Evolutionary conservation across 1,140 invertebrate species (phyloP).

Genomic region (Ctenoplectra terminalis): DNA sequence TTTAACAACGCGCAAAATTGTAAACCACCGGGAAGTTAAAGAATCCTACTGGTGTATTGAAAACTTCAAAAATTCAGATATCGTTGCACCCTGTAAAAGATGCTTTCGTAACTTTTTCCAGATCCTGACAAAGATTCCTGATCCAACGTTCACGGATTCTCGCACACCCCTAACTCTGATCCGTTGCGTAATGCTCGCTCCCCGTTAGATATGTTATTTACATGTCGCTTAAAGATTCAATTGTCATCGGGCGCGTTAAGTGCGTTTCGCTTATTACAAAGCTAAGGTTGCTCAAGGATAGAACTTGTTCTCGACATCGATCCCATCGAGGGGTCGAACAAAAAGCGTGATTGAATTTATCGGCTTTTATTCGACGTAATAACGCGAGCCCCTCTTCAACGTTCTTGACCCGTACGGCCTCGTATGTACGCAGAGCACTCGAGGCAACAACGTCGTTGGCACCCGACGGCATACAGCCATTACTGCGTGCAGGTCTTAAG

Average conservation of each 20-base stretch:
- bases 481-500: conserved; percentile 55
- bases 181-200: not conserved
- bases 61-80: no score
- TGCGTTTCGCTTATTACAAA: conserved; percentile 26
- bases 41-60: no score
- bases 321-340: conserved; percentile 29
- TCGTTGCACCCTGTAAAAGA: no score
- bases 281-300: conserved; percentile 9
- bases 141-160: no score
- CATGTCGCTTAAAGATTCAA: not conserved
- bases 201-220: conserved; percentile 11
- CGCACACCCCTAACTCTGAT: not conserved
- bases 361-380: conserved; percentile 49
- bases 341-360: conserved; percentile 47
- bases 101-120: no score
- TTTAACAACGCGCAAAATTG: no score
- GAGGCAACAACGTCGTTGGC: conserved; percentile 49
- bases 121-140: no score
- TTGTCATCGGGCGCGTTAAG: conserved; percentile 9
- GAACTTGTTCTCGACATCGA: not conserved
- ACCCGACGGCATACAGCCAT: conserved; percentile 49
- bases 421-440: conserved; percentile 27
- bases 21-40: no score
- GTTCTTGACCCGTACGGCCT: conserved; percentile 4
- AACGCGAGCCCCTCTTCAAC: conserved; percentile 9